A percentile compares a stretch with the other conserved stretches of the same genome.
These are phyloP conservation scores for Danionella dracula DNA, from an alignment of 2,797 vertebrate species.

Conservation along the genomic window DNA sequence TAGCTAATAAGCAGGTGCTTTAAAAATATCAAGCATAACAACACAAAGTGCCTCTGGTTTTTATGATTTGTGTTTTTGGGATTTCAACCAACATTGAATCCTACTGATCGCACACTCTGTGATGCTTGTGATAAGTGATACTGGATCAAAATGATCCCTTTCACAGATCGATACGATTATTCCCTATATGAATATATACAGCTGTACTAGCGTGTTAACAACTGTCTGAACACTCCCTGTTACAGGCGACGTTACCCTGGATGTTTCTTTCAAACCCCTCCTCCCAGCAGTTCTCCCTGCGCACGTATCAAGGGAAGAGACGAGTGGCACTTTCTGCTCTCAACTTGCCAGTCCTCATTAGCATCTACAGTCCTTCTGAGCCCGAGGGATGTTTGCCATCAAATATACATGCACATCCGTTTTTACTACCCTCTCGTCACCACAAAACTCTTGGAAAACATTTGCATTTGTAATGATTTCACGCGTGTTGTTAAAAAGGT, in stretches of 20 bases:
- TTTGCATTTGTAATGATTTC: constrained; percentile 52
- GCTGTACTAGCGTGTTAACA: background rate
- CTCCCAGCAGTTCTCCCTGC: constrained; percentile 5
- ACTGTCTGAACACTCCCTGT: background rate
- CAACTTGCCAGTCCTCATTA: constrained; percentile 66
- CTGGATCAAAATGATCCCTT: no score
- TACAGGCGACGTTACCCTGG: constrained; percentile 36
- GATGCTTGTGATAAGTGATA: no score
- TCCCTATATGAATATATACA: background rate
- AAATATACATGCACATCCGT: constrained; percentile 71
- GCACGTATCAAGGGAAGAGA: constrained; percentile 59
- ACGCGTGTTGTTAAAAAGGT: background rate
- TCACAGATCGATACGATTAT: background rate
- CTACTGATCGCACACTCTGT: no score
- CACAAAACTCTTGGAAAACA: constrained; percentile 41
- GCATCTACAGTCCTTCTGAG: constrained; percentile 57
- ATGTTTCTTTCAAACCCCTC: constrained; percentile 35
- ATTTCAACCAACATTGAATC: no score
- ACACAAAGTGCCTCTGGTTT: no score
- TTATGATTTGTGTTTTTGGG: no score
- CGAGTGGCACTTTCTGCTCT: constrained; percentile 59
- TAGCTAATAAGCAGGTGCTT: no score
- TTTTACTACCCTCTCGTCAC: constrained; percentile 59
- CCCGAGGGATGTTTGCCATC: constrained; percentile 61
- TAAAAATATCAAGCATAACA: no score